A percentile compares a stretch with the other conserved stretches of the same genome.
These are phyloP conservation scores for Rhinatrema bivittatum DNA, from an alignment of 2,797 vertebrate genomes.

Conservation along the genomic window DNA sequence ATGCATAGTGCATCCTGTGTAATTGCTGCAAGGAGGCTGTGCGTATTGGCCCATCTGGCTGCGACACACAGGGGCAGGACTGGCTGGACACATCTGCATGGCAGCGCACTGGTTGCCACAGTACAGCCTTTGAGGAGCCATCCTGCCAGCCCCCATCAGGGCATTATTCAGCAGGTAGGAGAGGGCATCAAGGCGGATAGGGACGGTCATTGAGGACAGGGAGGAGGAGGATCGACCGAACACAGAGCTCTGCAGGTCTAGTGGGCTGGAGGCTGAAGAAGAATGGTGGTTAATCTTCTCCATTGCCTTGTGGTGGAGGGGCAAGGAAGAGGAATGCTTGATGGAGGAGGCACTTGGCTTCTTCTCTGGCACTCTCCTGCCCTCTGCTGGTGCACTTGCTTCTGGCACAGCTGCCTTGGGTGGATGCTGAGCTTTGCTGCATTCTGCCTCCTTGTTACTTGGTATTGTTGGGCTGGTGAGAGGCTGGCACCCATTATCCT, in stretches of 20 bases:
- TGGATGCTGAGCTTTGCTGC: too few relatives aligned
- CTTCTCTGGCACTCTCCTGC: not conserved
- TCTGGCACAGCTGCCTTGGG: too few relatives aligned
- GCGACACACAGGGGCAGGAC: too few relatives aligned
- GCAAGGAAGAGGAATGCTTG: not conserved
- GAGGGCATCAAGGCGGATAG: conserved; percentile 44
- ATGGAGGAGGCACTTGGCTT: not conserved
- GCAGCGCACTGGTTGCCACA: not conserved
- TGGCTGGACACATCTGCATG: too few relatives aligned
- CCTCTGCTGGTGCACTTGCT: not conserved
- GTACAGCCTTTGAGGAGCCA: conserved; percentile 3
- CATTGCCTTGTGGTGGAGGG: not conserved
- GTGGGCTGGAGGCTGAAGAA: not conserved
- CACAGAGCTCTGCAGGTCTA: conserved; percentile 7
- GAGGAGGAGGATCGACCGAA: not conserved
- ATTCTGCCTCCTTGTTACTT: too few relatives aligned
- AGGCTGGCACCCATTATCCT: too few relatives aligned
- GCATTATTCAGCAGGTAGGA: conserved; percentile 47
- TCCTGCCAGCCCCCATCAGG: conserved; percentile 22
- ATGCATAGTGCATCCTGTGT: not conserved
- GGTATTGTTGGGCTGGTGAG: too few relatives aligned
- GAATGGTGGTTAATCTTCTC: not conserved
- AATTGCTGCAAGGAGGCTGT: too few relatives aligned
- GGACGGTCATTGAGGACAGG: conserved; percentile 35
- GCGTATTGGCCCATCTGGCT: too few relatives aligned